Conservation (phyloP, 2,113 vertebrate species). For the Etia nguti region DNA sequence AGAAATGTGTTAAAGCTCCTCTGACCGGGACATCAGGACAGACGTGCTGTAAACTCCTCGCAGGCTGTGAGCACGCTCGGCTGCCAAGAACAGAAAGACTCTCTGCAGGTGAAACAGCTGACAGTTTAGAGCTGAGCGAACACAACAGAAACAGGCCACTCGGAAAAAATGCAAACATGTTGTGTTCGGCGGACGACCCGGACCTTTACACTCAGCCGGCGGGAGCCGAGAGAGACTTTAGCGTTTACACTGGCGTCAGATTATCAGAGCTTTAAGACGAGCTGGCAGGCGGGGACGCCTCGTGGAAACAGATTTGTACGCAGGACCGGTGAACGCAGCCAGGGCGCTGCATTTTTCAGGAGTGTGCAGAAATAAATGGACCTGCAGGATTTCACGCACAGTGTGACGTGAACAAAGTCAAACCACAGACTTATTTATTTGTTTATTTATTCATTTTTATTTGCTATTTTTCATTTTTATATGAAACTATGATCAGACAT, state of each 20-base stretch:
- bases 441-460: neutral
- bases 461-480: neutral
- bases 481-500: neutral
- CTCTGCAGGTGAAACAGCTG: conserved; percentile 28
- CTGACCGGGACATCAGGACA: neutral
- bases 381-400: neutral
- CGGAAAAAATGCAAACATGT: conserved; percentile 38
- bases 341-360: neutral
- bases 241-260: neutral
- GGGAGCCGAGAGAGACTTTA: neutral
- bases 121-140: neutral
- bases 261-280: neutral
- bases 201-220: conserved; percentile 10
- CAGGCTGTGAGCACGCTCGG: neutral
- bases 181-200: conserved; percentile 3
- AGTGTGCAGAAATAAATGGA: neutral
- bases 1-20: neutral
- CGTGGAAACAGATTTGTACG: neutral
- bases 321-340: neutral
- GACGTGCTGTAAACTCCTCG: neutral
- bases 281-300: neutral
- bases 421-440: neutral
- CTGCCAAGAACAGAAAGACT: neutral
- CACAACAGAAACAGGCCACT: conserved; percentile 21
- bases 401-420: neutral